Base-by-base conservation (phyloP, 1,140 invertebrate species). In the Heliconius hermathena region DNA sequence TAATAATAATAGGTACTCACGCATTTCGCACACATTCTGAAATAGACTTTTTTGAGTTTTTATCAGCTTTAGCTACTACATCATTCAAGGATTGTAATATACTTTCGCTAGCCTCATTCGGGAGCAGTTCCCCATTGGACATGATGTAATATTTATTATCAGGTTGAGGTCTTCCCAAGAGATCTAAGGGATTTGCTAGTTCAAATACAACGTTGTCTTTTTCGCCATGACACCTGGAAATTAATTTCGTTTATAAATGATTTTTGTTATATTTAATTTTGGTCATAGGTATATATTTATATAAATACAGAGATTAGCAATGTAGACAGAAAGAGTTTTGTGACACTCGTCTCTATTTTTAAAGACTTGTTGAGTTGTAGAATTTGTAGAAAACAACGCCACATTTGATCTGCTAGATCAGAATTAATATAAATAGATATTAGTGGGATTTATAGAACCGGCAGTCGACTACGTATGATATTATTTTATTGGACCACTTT, bases 141-240 rank as follows among this genome's bases (percentile, higher is more conserved):
- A 88, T 81, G 0, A 94, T 54, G 75, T 85, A 95, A 81, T 75
- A 90, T 46, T 85, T 91, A 66, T 88, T 75, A 8, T 86, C 88
- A 0, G 87, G 82, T 8, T 87, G 83, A 8, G 90, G 88, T 75
- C 82, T 81, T n/a, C 92, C 93, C 9, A 97, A 83, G 3, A 97
- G 82, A 83, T 95, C 90, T 16, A 96, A 83, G 52, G 95, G 93
- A 73, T 96, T 96, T 0, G 96, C 96, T 52, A 96, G 84, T 75
- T 97, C 90, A 87, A 95, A 98, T 1, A 97, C 96, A 16, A 95
- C 86, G 92, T 98, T 97, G 26, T 94, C 95, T 80, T 96, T 93
- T 89, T 98, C 96, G 20, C 98, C 98, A 85, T 98, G 98, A 83
- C 98, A 96, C 94, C 94, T 95, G 80, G 20, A 88, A 66, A 26